Base-by-base conservation (phyloP, 2,797 vertebrate genomes). In the Platalea minor region DNA sequence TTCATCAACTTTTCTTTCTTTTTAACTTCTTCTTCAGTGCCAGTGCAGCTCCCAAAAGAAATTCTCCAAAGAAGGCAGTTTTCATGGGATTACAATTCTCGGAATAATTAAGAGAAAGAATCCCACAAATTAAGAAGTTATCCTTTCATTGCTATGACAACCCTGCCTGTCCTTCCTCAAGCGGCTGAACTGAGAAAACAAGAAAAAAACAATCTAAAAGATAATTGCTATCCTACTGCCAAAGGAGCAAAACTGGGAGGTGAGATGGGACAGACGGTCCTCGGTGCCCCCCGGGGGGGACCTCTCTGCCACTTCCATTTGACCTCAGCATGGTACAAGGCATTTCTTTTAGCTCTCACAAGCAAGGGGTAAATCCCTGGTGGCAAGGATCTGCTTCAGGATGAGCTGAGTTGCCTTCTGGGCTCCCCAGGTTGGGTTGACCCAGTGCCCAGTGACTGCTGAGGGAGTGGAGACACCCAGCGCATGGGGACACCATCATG, bases 41-140 rank as follows among this genome's bases (percentile, higher is more conserved):
- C 76, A 60, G 6, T 39, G 35, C 56, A 69, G 57, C 45, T 93
- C 69, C 43, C 18, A 41, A 24, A 8, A 41, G 61, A 72, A 68
- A 81, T 77, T 56, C 73, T 91, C 50, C 59, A 53, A 81, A 86
- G 91, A 12, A 37, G 20, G 29, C 45, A 53, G 37, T 79, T 95
- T 95, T 88, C 69, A 60, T 60, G 73, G 76, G 73, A 94, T 86
- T 88, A 61, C 65, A 68, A 19, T 81, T 91, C 82, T 73, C 7
- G 2, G 73, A 91, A 75, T 72, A 95, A 95, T 90, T 90, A 95
- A 77, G 83, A 57, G 56, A 63, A 88, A 95, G 93, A 84, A 76
- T 81, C 37, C 53, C 46, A 72, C 45, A 93, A 95, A 96, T 91
- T 80, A 94, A 95, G 85, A 91, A 95, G 41, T 93, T 85, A 88